Evolutionary conservation across 2,797 vertebrate genomes (phyloP).

Genomic region (Mormyrus hasselquistii): DNA sequence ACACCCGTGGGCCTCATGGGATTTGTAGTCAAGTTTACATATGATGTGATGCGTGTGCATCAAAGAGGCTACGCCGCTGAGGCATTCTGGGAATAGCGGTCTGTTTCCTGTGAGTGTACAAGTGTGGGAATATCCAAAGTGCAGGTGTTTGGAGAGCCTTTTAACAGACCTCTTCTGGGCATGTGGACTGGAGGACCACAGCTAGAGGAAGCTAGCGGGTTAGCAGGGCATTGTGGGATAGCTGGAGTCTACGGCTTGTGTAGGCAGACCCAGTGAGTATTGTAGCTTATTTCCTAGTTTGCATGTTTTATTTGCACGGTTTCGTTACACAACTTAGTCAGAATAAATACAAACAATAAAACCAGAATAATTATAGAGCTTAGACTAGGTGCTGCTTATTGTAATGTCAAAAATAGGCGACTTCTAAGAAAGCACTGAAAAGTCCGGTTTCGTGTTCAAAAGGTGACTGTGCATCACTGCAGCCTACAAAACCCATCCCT

Average conservation of each 20-base stretch:
- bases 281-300: not conserved
- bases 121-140: not conserved
- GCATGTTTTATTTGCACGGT: not conserved
- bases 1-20: not conserved
- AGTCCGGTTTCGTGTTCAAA: not conserved
- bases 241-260: not conserved
- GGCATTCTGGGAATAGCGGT: slow-evolving; percentile 13
- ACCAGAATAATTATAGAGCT: not conserved
- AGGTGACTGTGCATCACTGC: not conserved
- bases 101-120: not conserved
- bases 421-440: not conserved
- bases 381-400: not conserved
- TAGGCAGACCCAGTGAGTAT: not conserved
- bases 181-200: not conserved
- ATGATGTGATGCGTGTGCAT: not conserved
- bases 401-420: not conserved
- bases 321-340: not conserved
- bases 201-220: not conserved
- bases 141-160: not conserved
- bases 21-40: not conserved
- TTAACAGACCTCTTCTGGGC: not conserved
- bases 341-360: not conserved
- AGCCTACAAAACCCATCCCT: not conserved
- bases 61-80: not conserved
- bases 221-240: not conserved